Conservation (phyloP, 2,888 invertebrate species). For the Andrena bicolor region DNA sequence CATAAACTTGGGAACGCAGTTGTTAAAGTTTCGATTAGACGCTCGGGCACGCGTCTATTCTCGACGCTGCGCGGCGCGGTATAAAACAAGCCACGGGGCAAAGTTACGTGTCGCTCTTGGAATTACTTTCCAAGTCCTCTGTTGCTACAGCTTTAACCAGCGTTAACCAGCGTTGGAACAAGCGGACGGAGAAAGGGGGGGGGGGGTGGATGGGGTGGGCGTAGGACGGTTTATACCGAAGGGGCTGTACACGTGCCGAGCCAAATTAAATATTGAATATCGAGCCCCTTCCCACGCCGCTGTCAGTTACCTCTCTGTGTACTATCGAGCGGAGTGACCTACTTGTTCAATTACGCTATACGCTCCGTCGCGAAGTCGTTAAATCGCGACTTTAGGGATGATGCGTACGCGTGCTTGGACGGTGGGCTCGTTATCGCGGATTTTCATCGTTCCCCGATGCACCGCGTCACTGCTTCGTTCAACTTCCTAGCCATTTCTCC, state of each 20-base stretch:
- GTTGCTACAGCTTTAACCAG: conserved; percentile 11
- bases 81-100: background rate
- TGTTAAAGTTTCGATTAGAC: conserved; percentile 34
- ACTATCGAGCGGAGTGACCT: conserved; percentile 62
- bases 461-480: background rate
- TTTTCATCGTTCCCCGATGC: background rate
- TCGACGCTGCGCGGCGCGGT: background rate
- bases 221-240: conserved; percentile 25
- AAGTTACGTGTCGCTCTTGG: conserved; percentile 34
- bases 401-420: background rate
- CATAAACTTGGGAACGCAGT: background rate
- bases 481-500: too few species aligned
- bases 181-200: background rate
- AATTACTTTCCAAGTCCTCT: conserved; percentile 39
- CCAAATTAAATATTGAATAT: conserved; percentile 79
- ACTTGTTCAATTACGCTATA: conserved; percentile 67
- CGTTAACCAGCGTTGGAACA: conserved; percentile 28
- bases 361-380: conserved; percentile 49
- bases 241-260: conserved; percentile 60
- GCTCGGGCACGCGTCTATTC: conserved; percentile 3
- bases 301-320: conserved; percentile 41
- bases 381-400: conserved; percentile 53
- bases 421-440: background rate
- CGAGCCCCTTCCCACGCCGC: conserved; percentile 58
- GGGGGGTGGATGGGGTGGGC: background rate